A percentile compares a stretch with the other conserved stretches of the same genome.
These are phyloP conservation scores for Molossus molossus DNA, from an alignment of 2,797 vertebrate species.

Conservation along the genomic window DNA sequence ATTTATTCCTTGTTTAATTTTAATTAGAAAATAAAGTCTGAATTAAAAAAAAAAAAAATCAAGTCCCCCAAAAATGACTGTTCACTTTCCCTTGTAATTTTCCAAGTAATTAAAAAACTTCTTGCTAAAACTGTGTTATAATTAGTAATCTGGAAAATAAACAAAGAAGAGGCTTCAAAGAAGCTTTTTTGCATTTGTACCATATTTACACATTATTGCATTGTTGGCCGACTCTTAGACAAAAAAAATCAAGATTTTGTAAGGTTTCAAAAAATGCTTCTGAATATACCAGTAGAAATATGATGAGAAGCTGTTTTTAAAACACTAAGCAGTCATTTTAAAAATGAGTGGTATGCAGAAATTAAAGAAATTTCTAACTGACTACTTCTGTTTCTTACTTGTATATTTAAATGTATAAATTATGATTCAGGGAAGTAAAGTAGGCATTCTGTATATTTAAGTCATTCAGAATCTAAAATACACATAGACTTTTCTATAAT, in stretches of 20 bases:
- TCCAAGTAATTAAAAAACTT: slow-evolving; percentile 27
- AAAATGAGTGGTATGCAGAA: slow-evolving; percentile 47
- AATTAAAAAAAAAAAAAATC: neutral
- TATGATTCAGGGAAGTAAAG: slow-evolving; percentile 25
- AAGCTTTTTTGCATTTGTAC: neutral
- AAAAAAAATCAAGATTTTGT: slow-evolving; percentile 62
- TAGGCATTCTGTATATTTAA: slow-evolving; percentile 3
- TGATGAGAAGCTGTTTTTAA: neutral
- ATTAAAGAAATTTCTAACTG: slow-evolving; percentile 41
- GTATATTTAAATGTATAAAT: slow-evolving; percentile 43
- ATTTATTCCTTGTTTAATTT: slow-evolving; percentile 46
- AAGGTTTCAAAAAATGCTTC: slow-evolving; percentile 51
- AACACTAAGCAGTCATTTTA: slow-evolving; percentile 31
- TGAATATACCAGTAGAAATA: neutral
- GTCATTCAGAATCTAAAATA: slow-evolving; percentile 39
- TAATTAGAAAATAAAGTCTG: slow-evolving; percentile 19
- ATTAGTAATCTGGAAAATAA: slow-evolving; percentile 29
- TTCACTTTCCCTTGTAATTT: neutral
- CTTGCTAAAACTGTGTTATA: slow-evolving; percentile 1
- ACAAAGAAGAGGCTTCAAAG: neutral
- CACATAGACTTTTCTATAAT: slow-evolving; percentile 27
- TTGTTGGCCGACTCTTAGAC: slow-evolving; percentile 27
- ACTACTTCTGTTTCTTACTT: slow-evolving; percentile 38
- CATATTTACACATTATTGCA: slow-evolving; percentile 18
- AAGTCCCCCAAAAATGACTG: neutral